Base-by-base conservation (phyloP, 2,113 vertebrate species). In the Phainopepla nitens region DNA sequence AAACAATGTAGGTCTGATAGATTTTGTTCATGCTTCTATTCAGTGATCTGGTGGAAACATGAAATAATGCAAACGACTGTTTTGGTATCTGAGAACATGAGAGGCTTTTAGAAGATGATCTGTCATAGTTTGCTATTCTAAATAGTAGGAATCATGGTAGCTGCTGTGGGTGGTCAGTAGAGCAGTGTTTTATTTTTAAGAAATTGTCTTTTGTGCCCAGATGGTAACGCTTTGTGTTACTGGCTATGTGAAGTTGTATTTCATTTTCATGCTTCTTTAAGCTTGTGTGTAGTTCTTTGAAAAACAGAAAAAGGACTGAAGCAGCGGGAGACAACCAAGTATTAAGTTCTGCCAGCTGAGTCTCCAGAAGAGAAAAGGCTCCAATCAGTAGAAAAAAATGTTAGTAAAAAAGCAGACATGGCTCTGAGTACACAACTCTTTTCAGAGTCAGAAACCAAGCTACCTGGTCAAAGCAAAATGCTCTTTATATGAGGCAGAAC, bases 211-310 rank as follows among this genome's bases (percentile, higher is more conserved):
- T 78, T 81, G 62, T 89, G 35, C 68, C 56, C 93, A 92, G 71
- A 76, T 97, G 94, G 91, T 95, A 95, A 78, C 42, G n/a, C 47
- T 90, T 89, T 87, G 72, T 75, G 33, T 54, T 79, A 51, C 39
- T 35, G 64, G 89, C 66, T 54, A 0, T 81, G 78, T 90, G 89
- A 95, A 94, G 58, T 57, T 94, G 65, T 69, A 44, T 65, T 75
- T 35, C 25, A 93, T 94, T 96, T 58, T 20, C 60, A 33, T 62
- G 83, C 50, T 90, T 60, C 76, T 92, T 90, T 70, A 78, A 78
- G 73, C 80, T 95, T 93, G 47, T 70, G 15, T 93, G 61, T 58
- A 64, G 80, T 83, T 76, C 93, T 94, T 84, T 56, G 68, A 83
- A 54, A 92, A 61, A 88, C 1, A 65, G 44, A 56, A 36, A 69